Base-by-base conservation (phyloP, 2,888 invertebrate genomes). In the Rhaphigaster nebulosa region DNA sequence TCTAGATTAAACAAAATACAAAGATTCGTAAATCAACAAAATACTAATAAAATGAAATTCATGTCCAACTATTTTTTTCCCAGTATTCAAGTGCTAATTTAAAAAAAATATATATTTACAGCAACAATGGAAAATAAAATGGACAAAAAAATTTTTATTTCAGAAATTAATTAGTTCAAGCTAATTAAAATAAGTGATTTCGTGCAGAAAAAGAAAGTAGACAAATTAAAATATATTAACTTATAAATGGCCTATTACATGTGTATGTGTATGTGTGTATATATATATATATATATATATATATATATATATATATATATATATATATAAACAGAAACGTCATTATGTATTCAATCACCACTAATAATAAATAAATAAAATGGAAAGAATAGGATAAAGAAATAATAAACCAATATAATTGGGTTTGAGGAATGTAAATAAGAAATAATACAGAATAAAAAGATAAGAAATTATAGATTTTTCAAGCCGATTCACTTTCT, bases 401-500 rank as follows among this genome's bases (percentile, higher is more conserved):
- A 70, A 45, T 45, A 41, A 38, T 80, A 80, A 84, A 18, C 26
- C 84, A 84, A 84, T 41, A 84, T 13, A 41, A 84, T 45, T 70
- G 70, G 70, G 10, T 34, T 84, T 84, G 41, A 45, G 84, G 12
- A 34, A 70, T 70, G 34, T n/a, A 84, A 80, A 84, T 84, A 84
- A 84, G 45, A 84, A 45, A 84, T 84, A 84, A 45, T 45, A 26
- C 4, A 84, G 84, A 84, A 84, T 38, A 84, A 84, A 84, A 84
- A 45, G 84, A 45, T 41, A 84, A 84, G 84, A 84, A 70, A 70
- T 26, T 45, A 84, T 84, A 84, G 84, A 84, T 89, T 89, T 89
- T 89, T 89, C 89, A 89, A 89, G 89, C 89, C 89, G n/a, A n/a
- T n/a, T 84, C 84, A 84, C 6, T 84, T 45, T 84, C 54, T 88